Evolutionary conservation across 2,888 invertebrate species (phyloP), one percentile per base, ranked within the genome.

Genomic region (Allygus modestus): DNA sequence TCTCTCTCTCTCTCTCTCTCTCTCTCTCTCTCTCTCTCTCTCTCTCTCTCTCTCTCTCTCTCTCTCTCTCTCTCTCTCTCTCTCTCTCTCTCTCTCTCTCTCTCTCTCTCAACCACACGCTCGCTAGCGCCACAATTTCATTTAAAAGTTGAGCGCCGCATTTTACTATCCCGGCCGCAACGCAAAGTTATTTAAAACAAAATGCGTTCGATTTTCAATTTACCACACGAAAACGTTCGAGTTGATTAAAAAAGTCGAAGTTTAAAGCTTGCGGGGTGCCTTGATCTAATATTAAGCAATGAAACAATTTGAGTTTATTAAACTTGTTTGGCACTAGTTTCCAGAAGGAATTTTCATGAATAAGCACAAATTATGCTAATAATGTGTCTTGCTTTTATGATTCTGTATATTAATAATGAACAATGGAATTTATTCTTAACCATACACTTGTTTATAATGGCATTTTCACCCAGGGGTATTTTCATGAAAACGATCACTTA

Each of bases 181-280:
- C 31, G 65, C 65, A 15, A 17, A 65, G 65, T 65, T 65, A 65
- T 65, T 65, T 31, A 28, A 65, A 65, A 65, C 65, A 65, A 65
- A 23, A 65, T 31, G 15, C 12, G 31, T 65, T 65, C 26, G 65
- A 65, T 65, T 26, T 65, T 65, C 65, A 65, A 65, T 65, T 65
- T 65, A 31, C 65, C 17, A 28, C 1, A 2, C 28, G 65, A 31
- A 65, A 31, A 31, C 20, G 65, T 31, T 65, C 15, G 65, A 28
- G 65, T 65, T 65, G 28, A 65, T 65, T 65, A 65, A 65, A 54
- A 65, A 65, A 65, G 65, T 65, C 65, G 12, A 65, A 65, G 65
- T 65, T 65, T 65, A 28, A 65, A 26, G 31, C 65, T 28, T 28
- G 65, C 65, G 65, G 65, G 26, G 65, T 31, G 31, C 28, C 65